A percentile compares a stretch with the other conserved stretches of the same genome.
These are phyloP conservation scores for Menura novaehollandiae DNA, from an alignment of 2,113 vertebrate genomes.

Conservation along the genomic window DNA sequence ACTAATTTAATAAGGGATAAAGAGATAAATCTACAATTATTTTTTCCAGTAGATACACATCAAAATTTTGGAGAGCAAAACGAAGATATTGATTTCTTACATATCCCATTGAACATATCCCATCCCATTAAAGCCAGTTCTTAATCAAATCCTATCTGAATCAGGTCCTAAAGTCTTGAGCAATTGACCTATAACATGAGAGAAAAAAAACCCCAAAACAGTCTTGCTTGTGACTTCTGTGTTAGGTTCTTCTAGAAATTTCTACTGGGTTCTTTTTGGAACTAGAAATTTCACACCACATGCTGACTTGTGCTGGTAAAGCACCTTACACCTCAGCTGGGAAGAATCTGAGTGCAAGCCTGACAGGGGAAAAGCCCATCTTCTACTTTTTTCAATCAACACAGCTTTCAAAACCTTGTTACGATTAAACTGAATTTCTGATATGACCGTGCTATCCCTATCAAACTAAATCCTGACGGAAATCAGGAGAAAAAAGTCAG, in stretches of 20 bases:
- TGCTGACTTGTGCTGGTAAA: background rate
- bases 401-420: background rate
- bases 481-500: background rate
- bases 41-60: background rate
- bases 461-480: background rate
- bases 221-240: background rate
- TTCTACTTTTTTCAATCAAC: background rate
- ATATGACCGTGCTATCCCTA: background rate
- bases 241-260: background rate
- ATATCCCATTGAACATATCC: background rate
- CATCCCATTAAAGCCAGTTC: background rate
- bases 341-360: background rate
- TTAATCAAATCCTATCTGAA: background rate
- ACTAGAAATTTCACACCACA: background rate
- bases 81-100: background rate
- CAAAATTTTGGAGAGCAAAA: background rate
- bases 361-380: background rate
- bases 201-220: accelerated
- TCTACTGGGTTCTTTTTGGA: background rate
- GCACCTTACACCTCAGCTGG: accelerated
- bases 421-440: background rate
- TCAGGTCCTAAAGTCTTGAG: background rate
- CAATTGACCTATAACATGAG: background rate
- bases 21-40: background rate
- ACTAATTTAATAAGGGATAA: background rate